Evolutionary conservation across 1,140 invertebrate species (phyloP), one percentile per base, ranked within the genome.

Genomic region (Neodiprion fabricii): DNA sequence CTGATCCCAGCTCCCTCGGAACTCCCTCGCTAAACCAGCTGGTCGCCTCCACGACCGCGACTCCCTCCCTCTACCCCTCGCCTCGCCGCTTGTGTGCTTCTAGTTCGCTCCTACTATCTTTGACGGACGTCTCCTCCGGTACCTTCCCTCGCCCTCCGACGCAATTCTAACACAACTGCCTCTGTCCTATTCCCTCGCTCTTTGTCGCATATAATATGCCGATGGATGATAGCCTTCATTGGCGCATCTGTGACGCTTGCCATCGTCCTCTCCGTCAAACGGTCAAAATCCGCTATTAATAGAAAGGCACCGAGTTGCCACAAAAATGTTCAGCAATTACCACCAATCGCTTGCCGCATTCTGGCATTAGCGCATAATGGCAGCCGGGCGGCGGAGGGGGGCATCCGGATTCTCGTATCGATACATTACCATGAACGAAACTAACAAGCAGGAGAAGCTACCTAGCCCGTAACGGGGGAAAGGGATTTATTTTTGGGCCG

Each of bases 11-110:
- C 68, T 69, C 68, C 68, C 80, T 81, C 78, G 79, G 77, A 74
- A 77, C 81, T 84, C 77, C 80, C 82, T 84, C 81, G 82, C 81
- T 82, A 85, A 61, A 85, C 82, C 85, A 85, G 83, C 83, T 84
- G 83, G 82, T 83, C 78, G 87, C 87, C 84, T 89, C 83, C 86
- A 82, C 85, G 86, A 83, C 86, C 87, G 86, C 87, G 88, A 86
- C 87, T 83, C 86, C 85, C 86, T 85, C 87, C 86, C 85, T 83
- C 88, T 88, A n/a, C 70, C 65, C 23, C 66, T 2, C 49, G 72
- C 21, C 12, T 28, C 49, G 23, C 66, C 61, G 49, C 28, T 40
- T 40, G 28, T 40, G 28, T 40, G 5, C 28, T 40, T 40, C 28
- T 40, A 40, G 28, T 40, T 40, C 71, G 21, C 87, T 87, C 82